phyloP scores from a whole-genome alignment of 2,888 invertebrate genomes.

The Fragum sueziense region DNA sequence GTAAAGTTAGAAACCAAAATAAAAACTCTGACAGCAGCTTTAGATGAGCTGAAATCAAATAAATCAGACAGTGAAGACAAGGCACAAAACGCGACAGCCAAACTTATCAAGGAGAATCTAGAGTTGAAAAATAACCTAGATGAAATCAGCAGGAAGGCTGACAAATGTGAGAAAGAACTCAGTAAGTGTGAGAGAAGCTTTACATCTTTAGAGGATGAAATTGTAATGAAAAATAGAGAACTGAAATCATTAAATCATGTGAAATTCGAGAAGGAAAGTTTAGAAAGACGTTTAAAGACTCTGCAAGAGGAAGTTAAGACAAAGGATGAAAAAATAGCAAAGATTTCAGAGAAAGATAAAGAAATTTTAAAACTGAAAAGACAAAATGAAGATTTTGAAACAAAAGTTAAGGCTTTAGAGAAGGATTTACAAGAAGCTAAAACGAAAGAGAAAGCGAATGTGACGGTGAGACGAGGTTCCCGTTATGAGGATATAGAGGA shows the following conservation, averaged over 20 bases:
- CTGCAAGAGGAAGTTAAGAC: slow-evolving; percentile 55
- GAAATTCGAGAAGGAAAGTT: slow-evolving; percentile 58
- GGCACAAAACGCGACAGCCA: slow-evolving; percentile 40
- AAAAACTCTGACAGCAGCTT: slow-evolving; percentile 60
- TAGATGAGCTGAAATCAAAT: slow-evolving; percentile 79
- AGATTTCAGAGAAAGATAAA: slow-evolving; percentile 54
- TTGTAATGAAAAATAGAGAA: slow-evolving; percentile 47
- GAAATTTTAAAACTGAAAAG: slow-evolving; percentile 68
- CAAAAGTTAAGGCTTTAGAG: slow-evolving; percentile 81
- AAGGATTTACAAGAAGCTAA: slow-evolving; percentile 51
- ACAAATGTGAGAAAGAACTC: slow-evolving; percentile 57
- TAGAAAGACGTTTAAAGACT: slow-evolving; percentile 59
- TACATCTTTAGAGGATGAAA: slow-evolving; percentile 50
- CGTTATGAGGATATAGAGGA: slow-evolving; percentile 78
- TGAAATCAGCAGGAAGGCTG: slow-evolving; percentile 42
- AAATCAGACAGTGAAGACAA: slow-evolving; percentile 80
- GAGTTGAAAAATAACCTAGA: slow-evolving; percentile 53
- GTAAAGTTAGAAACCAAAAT: slow-evolving; percentile 53
- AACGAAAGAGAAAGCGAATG: slow-evolving; percentile 35
- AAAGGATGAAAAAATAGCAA: slow-evolving; percentile 59
- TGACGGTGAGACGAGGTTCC: slow-evolving; percentile 44
- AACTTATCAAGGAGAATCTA: slow-evolving; percentile 53
- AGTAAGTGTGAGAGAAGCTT: slow-evolving; percentile 57
- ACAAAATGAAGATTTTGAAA: slow-evolving; percentile 82
- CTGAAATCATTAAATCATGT: slow-evolving; percentile 44